These are phyloP conservation scores for Acinonyx jubatus DNA, from an alignment of 2,113 vertebrate genomes.

Conservation along the genomic window DNA sequence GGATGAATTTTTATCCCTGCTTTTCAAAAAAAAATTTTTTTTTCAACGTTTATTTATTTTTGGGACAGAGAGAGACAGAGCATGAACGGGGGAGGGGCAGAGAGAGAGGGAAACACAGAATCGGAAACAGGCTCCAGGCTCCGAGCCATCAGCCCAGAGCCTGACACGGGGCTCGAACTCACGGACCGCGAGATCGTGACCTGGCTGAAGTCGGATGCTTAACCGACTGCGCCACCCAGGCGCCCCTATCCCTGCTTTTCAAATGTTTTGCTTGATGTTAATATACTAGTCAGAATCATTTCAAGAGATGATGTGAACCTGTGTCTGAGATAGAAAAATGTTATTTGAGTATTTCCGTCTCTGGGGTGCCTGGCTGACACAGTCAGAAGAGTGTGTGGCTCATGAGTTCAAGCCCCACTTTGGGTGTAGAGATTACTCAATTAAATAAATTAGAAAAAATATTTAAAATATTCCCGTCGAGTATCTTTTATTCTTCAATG, in stretches of 20 bases:
- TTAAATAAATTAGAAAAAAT: background rate
- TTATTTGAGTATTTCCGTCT: constrained; percentile 51
- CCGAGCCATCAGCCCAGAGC: no score
- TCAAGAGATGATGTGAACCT: constrained; percentile 37
- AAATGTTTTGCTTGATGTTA: background rate
- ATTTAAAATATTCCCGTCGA: background rate
- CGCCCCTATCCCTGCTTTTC: background rate
- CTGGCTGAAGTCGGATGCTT: no score
- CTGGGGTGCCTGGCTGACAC: background rate
- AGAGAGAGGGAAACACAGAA: no score
- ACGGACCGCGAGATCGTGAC: no score
- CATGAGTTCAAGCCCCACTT: background rate
- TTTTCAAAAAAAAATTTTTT: no score
- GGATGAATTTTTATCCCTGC: background rate
- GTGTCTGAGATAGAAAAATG: background rate
- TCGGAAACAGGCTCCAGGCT: no score
- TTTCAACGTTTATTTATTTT: no score
- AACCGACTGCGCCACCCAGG: no score
- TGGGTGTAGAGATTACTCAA: background rate
- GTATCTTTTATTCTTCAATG: constrained; percentile 49
- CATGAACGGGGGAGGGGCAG: no score
- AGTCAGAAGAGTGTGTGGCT: background rate
- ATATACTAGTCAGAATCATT: background rate
- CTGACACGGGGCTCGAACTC: no score
- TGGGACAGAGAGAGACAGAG: no score